These are phyloP conservation scores for Leptoclinus maculatus DNA, from an alignment of 2,797 vertebrate genomes.

Conservation along the genomic window DNA sequence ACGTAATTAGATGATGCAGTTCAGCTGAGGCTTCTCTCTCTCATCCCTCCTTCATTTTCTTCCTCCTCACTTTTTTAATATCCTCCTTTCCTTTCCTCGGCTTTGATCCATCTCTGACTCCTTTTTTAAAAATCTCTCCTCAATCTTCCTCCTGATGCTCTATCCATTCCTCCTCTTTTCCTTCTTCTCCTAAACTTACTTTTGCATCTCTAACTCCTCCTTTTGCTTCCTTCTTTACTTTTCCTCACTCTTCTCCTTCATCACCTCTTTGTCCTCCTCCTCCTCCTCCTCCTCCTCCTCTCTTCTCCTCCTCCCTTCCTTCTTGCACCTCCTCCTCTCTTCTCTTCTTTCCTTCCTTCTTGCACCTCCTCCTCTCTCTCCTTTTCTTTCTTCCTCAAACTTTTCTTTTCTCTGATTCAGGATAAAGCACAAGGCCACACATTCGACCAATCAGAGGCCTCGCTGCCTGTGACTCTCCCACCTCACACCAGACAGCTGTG, in stretches of 20 bases:
- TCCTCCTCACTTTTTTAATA: neutral
- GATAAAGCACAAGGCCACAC: slow-evolving; percentile 52
- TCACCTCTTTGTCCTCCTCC: too few species aligned
- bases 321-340: neutral
- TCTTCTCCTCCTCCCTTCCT: neutral
- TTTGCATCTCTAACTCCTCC: neutral
- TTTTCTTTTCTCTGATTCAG: slow-evolving; percentile 17
- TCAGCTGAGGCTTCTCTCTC: neutral
- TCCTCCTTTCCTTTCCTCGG: neutral
- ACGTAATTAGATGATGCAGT: neutral
- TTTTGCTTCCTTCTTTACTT: slow-evolving; percentile 13
- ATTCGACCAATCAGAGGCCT: slow-evolving; percentile 47
- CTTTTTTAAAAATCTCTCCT: neutral
- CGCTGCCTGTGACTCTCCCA: slow-evolving; percentile 43
- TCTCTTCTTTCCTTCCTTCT: neutral
- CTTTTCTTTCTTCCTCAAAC: slow-evolving; percentile 4
- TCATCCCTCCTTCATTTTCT: neutral
- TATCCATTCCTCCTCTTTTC: neutral
- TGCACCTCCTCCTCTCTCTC: neutral
- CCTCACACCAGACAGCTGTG: slow-evolving; percentile 32
- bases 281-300: neutral
- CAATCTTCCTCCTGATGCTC: neutral
- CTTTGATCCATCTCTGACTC: neutral
- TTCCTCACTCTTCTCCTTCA: neutral
- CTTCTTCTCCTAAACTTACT: neutral